Percentiles rank a stretch among this genome's conserved stretches.
Conservation (phyloP, 1,140 invertebrate species). For the Harpegnathos saltator region DNA sequence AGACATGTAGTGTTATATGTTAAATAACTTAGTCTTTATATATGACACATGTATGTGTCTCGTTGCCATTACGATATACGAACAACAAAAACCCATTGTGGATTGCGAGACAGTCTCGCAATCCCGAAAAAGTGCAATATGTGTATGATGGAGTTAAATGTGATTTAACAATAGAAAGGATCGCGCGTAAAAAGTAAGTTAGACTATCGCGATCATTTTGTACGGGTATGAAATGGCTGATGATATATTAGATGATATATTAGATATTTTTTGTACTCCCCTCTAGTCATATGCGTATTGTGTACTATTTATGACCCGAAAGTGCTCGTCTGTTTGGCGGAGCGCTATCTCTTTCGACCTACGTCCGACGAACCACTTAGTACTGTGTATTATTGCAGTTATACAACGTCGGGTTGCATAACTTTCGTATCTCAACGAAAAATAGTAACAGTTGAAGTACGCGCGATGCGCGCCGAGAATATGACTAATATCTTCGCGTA, state of each 20-base stretch:
- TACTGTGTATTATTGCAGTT: background rate
- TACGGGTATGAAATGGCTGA: slow-evolving; percentile 61
- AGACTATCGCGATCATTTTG: slow-evolving; percentile 34
- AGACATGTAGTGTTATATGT: slow-evolving; percentile 10
- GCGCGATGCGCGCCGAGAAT: background rate
- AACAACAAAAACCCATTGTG: slow-evolving; percentile 43
- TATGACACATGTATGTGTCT: slow-evolving; percentile 56
- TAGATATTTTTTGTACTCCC: slow-evolving; percentile 62
- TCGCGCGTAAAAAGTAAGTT: slow-evolving; percentile 28
- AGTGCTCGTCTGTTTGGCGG: slow-evolving; percentile 30
- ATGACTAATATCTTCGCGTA: slow-evolving; percentile 7
- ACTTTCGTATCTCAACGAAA: slow-evolving; percentile 1
- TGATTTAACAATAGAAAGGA: slow-evolving; percentile 48
- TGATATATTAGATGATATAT: slow-evolving; percentile 67
- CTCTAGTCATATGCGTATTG: slow-evolving; percentile 74
- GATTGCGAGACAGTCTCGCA: slow-evolving; percentile 11
- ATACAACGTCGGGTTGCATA: background rate
- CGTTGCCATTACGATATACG: slow-evolving; percentile 73
- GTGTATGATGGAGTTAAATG: slow-evolving; percentile 62
- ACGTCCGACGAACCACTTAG: background rate
- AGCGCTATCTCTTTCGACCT: slow-evolving; percentile 1
- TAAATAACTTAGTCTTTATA: slow-evolving; percentile 61
- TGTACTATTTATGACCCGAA: slow-evolving; percentile 68
- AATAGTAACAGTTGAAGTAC: slow-evolving; percentile 14
- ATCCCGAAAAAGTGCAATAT: slow-evolving; percentile 69